Evolutionary conservation across 2,888 invertebrate species (phyloP), one percentile per base, ranked within the genome.

Genomic region (Chesias legatella): DNA sequence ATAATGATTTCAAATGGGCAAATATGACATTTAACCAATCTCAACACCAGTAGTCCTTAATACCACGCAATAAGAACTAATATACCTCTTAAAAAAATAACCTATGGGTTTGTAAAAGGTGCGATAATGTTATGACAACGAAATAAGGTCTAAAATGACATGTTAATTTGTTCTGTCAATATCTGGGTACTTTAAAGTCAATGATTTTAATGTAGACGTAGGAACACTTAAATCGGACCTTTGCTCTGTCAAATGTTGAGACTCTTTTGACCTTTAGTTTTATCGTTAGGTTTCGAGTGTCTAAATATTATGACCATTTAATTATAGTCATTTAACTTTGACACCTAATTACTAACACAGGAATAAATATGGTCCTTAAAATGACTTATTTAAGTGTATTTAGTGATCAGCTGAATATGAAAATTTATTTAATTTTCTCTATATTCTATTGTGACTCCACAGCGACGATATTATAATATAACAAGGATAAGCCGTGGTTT

Each of bases 1-100:
- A 56, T 62, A 59, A 67, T 56, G 38, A 48, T 39, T 49, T 41
- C 33, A 43, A 40, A 56, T 42, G 23, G 47, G 33, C 47, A 50
- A 45, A 48, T 42, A 51, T 54, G 56, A 51, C 49, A 54, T 55
- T 55, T 48, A 29, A 10, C 32, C 23, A 53, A 47, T 40, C 39
- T 47, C 32, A 30, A 39, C 35, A 26, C 29, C 33, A 11, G 21
- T 28, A 43, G 40, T 42, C 31, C 48, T 40, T 50, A 51, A 42
- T 20, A 35, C 48, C 29, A 34, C 33, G 25, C 23, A 23, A 28
- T 54, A 49, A 42, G 33, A 22, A 37, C 20, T 34, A 47, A 30
- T 38, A 35, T 34, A 29, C 8, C 17, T 13, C 10, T 26, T 26
- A 9, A 10, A 26, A 10, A 26, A 9, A 17, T 17, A 9, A 34